Base-by-base conservation (phyloP, 2,797 vertebrate species). In the Peromyscus aztecus region DNA sequence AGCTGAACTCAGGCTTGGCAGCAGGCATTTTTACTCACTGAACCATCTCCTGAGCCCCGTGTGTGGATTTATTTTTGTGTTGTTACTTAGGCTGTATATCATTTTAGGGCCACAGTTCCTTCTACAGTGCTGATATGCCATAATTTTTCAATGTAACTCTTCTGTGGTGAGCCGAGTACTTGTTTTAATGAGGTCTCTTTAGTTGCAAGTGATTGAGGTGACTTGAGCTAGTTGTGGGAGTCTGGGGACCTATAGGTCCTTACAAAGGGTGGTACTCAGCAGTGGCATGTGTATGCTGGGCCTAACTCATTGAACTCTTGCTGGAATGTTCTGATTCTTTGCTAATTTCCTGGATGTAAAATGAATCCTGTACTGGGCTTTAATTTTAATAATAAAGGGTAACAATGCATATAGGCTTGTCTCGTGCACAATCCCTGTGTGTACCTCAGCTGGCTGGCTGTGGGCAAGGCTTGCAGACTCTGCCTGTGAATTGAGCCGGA, bases 241-340 rank as follows among this genome's bases (percentile, higher is more conserved):
- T 34, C 7, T 11, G 85, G 43, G n/a, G 55, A 63, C 13, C 8
- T 40, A n/a, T 6, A 0, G 40, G 37, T 31, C 10, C 6, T 59
- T 61, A 0, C 4, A 3, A 57, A 40, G 43, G 52, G 34, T 40
- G 0, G 0, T 8, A 21, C 34, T 49, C 46, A 27, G 34, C 0
- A 57, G 31, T 49, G 24, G 37, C 16, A 24, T 16, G n/a, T 24
- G n/a, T 24, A 17, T 0, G 1, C 17, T 27, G 10, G 31, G 59
- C 29, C 4, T 9, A 1, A 23, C 59, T 37, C 52, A 0, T 2
- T 3, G 17, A 12, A 8, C 16, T 13, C 67, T 94, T 49, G 31
- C 31, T 29, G 43, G 87, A 81, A 43, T 10, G 90, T 75, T 89
- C 67, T 87, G 88, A 43, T 94, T 52, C 7, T 94, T 88, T 49